phyloP scores from a whole-genome alignment of 1,140 invertebrate species.

The Bombus terrestris region DNA sequence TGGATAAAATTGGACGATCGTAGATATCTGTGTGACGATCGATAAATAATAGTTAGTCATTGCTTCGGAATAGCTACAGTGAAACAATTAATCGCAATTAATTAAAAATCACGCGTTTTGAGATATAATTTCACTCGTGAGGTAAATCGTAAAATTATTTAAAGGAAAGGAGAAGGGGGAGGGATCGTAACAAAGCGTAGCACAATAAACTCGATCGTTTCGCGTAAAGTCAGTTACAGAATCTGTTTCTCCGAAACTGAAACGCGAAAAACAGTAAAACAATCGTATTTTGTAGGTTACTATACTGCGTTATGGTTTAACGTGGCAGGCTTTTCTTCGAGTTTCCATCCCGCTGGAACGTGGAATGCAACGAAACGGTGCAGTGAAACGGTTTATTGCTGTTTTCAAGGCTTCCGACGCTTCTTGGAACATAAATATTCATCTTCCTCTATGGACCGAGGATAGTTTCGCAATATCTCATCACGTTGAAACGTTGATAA shows the following conservation, averaged over 20 bases:
- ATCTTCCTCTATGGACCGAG: conserved; percentile 51
- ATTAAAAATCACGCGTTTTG: too few relatives aligned
- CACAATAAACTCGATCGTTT: background rate
- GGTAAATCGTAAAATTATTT: background rate
- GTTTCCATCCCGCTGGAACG: conserved; percentile 27
- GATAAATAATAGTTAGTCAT: too few relatives aligned
- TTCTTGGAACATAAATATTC: conserved; percentile 64
- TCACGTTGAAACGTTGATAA: conserved; percentile 36
- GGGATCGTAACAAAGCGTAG: background rate
- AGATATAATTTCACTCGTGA: too few relatives aligned
- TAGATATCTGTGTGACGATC: too few relatives aligned
- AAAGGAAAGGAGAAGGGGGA: background rate
- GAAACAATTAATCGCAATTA: too few relatives aligned
- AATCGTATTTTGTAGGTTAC: conserved; percentile 15
- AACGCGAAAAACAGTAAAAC: background rate
- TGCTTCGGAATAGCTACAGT: too few relatives aligned
- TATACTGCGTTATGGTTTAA: background rate
- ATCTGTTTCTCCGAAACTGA: background rate
- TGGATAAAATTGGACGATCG: too few relatives aligned
- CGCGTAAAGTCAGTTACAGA: background rate
- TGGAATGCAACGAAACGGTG: conserved; percentile 62
- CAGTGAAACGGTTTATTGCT: conserved; percentile 61
- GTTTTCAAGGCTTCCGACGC: conserved; percentile 53
- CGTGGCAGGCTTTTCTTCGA: conserved; percentile 2
- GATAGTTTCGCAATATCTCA: conserved; percentile 54